Percentiles rank a stretch among this genome's conserved stretches.
Conservation (phyloP, 2,113 vertebrate species). For the Tragelaphus buxtoni region DNA sequence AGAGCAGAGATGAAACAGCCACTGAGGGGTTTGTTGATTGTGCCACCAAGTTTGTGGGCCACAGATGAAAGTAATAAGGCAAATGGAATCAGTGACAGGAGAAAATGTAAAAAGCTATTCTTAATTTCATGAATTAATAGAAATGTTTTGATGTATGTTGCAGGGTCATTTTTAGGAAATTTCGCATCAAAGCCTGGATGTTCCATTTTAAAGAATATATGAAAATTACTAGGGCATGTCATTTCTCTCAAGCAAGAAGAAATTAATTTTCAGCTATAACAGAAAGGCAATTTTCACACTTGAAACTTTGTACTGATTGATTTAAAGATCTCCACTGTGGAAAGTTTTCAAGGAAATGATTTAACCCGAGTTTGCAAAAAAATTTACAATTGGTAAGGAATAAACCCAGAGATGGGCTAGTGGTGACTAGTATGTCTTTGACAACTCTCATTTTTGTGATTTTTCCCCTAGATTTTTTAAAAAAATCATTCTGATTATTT, state of each 20-base stretch:
- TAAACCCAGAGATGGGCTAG: background rate
- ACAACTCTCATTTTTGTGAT: background rate
- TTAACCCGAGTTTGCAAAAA: background rate
- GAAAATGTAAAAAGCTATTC: constrained; percentile 89
- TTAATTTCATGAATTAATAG: constrained; percentile 98
- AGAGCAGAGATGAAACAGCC: constrained; percentile 87
- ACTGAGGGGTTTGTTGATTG: constrained; percentile 90
- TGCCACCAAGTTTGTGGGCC: constrained; percentile 89
- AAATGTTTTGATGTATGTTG: constrained; percentile 92
- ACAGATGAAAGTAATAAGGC: constrained; percentile 87
- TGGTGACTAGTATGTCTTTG: background rate
- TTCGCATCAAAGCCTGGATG: constrained; percentile 75
- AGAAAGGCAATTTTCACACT: constrained; percentile 72
- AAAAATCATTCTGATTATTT: background rate
- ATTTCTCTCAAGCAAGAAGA: constrained; percentile 81
- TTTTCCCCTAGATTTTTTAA: background rate
- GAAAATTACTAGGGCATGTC: constrained; percentile 89
- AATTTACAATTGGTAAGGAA: constrained; percentile 24
- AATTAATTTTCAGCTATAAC: constrained; percentile 77
- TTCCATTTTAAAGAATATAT: constrained; percentile 86
- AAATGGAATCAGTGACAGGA: constrained; percentile 96
- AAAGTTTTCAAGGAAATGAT: constrained; percentile 63
- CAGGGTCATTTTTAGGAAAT: constrained; percentile 83
- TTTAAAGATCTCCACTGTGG: constrained; percentile 65
- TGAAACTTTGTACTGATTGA: constrained; percentile 72